Evolutionary conservation across 2,797 vertebrate species (phyloP).

Genomic region (Protosalanx chinensis): DNA sequence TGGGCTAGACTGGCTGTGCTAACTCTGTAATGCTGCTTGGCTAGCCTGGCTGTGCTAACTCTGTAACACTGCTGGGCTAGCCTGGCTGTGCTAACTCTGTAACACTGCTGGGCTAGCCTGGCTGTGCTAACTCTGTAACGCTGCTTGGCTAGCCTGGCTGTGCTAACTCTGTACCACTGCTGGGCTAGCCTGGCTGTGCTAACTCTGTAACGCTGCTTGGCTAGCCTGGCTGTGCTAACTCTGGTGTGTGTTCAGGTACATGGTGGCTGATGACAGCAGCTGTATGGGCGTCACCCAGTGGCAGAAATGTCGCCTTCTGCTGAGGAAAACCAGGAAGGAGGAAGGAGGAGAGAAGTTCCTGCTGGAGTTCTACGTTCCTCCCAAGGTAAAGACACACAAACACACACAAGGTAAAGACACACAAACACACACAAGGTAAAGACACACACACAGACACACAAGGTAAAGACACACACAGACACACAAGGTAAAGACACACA

Average conservation of each 20-base stretch:
- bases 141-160: too few species aligned
- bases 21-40: too few species aligned
- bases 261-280: constrained; percentile 92
- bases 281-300: constrained; percentile 88
- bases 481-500: constrained; percentile 18
- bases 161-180: too few species aligned
- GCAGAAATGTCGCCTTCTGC: constrained; percentile 94
- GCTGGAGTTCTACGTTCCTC: constrained; percentile 94
- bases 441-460: constrained; percentile 46
- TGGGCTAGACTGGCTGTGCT: too few species aligned
- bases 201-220: too few species aligned
- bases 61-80: too few species aligned
- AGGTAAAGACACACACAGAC: constrained; percentile 71
- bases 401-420: constrained; percentile 19
- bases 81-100: too few species aligned
- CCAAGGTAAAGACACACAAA: constrained; percentile 79
- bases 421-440: background rate
- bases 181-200: too few species aligned
- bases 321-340: constrained; percentile 80
- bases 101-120: too few species aligned
- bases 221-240: too few species aligned
- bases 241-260: constrained; percentile 77
- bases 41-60: too few species aligned
- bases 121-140: too few species aligned
- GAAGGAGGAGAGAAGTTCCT: constrained; percentile 88